Conservation (phyloP, 2,797 vertebrate genomes). For the Alauda arvensis region DNA sequence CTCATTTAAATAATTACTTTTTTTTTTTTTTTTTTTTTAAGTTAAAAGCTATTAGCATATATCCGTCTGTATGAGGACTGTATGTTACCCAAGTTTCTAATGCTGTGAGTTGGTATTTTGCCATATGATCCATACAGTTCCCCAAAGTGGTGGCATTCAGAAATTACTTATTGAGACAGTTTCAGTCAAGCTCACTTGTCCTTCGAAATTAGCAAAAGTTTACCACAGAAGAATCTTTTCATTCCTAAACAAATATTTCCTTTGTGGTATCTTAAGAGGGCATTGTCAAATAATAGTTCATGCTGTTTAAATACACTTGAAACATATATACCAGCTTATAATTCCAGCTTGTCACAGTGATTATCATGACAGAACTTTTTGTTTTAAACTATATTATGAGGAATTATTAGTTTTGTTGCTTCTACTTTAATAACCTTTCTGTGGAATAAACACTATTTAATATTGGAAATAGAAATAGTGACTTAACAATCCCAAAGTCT, state of each 20-base stretch:
- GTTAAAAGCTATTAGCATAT: not conserved
- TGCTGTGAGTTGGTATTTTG: not conserved
- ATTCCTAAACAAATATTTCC: slow-evolving; percentile 1
- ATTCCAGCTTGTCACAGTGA: slow-evolving; percentile 40
- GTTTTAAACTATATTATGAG: not conserved
- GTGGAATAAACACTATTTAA: not conserved
- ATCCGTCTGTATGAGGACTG: not conserved
- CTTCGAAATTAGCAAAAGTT: not conserved
- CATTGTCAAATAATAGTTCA: not conserved
- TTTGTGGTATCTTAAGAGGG: not conserved
- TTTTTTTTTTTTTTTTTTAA: not conserved
- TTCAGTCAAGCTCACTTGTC: not conserved
- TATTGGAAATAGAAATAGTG: not conserved
- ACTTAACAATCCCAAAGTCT: not conserved
- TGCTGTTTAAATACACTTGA: not conserved
- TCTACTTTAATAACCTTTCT: not conserved
- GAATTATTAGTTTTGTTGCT: not conserved
- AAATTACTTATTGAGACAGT: not conserved
- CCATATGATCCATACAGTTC: not conserved
- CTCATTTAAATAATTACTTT: not conserved
- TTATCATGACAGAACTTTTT: not conserved
- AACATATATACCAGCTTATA: slow-evolving; percentile 46
- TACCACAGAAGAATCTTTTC: not conserved
- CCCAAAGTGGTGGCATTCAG: not conserved
- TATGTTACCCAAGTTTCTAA: slow-evolving; percentile 5